Evolutionary conservation across 2,888 invertebrate species (phyloP), one percentile per base, ranked within the genome.

Genomic region (Pecten maximus): DNA sequence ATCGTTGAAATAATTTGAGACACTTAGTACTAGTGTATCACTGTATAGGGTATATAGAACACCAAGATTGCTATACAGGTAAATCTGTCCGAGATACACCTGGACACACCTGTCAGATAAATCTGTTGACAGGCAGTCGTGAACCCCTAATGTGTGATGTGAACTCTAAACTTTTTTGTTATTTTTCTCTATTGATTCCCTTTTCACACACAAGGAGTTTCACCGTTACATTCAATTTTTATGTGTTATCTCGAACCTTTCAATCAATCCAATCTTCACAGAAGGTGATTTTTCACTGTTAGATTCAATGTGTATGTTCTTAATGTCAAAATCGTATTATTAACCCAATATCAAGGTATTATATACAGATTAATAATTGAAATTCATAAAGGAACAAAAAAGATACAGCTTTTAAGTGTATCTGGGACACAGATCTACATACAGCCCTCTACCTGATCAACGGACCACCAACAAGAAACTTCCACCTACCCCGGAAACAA

Each of bases 111-210:
- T 74, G 74, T 35, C 74, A 74, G 74, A 74, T 74, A 74, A 74
- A 74, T 35, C 74, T 28, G 74, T 74, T 74, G 74, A 74, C 74
- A 74, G 28, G 74, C 74, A 10, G 74, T 74, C 74, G 74, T 74
- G 74, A 74, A 74, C 74, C 74, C 74, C 74, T 74, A 74, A 74
- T 35, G 74, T 74, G 74, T 74, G 74, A 74, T 74, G 35, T 74
- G 74, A 74, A 74, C 74, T 74, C 74, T 74, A 74, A 74, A 74
- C 74, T 74, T 74, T 54, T 74, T 74, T 74, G 74, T 74, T 74
- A 74, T 74, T 74, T n/a, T 74, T 35, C 74, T 35, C 74, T 35
- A 74, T 74, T 74, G 74, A 74, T 74, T 74, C 35, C 74, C 35
- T 74, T 74, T 74, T 74, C 74, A 74, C 74, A 74, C 74, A 74